Evolutionary conservation across 2,113 vertebrate genomes (phyloP), one percentile per base, ranked within the genome.

Genomic region (Bagarius yarrelli): DNA sequence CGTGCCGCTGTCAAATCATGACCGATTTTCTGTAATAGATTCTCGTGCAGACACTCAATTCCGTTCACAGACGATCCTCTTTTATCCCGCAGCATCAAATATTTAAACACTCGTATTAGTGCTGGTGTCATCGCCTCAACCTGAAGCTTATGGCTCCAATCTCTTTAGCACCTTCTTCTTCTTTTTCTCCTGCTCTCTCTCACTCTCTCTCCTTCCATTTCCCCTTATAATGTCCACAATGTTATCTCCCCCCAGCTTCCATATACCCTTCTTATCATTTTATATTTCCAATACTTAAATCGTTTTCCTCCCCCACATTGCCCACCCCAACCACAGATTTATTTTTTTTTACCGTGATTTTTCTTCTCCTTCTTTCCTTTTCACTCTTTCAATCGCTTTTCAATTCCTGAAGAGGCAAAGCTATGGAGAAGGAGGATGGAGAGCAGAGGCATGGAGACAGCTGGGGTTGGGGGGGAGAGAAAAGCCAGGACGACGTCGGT

Each of bases 41-140:
- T 98, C 96, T 96, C 95, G 94, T 93, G 95, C 95, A 96, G 96
- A 98, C 97, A 99, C 96, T 98, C 96, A 96, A 98, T 98, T 97
- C 96, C 95, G 95, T 95, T 96, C 95, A 94, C 95, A 98, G 96
- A 95, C 96, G 95, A 98, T 98, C 96, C 95, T 91, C 94, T 96
- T 99, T 99, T 97, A 98, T 97, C 97, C 98, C 94, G 94, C 94
- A 94, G 95, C 97, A 99, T 99, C 97, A 99, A 99, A 99, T 99
- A 99, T 99, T 94, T 99, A 99, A 99, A 99, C 96, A 97, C 96
- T 97, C 94, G 96, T 96, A 99, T 99, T 98, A 99, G 96, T 93
- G 96, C 94, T 94, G 91, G 95, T 96, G 96, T 95, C 94, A 94
- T 95, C 94, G 93, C 95, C 94, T 96, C 95, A 92, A 95, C 93